These are phyloP conservation scores for Eumeta japonica DNA, from an alignment of 1,140 invertebrate species.

Conservation along the genomic window DNA sequence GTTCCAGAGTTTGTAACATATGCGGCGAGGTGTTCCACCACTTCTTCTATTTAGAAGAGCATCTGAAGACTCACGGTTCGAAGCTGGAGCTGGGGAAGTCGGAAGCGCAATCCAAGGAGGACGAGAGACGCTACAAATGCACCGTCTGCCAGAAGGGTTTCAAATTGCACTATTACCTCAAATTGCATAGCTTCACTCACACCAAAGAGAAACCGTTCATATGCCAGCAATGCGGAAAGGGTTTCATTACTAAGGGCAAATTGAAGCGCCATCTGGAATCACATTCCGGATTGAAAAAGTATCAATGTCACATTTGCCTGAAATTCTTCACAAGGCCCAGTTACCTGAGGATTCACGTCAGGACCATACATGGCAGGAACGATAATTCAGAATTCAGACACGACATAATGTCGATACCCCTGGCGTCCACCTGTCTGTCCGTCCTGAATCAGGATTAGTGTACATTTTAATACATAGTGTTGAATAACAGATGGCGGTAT, in stretches of 20 bases:
- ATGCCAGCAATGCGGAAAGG: conserved; percentile 48
- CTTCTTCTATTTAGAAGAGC: conserved; percentile 58
- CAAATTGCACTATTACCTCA: conserved; percentile 47
- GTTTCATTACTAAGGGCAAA: conserved; percentile 44
- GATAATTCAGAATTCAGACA: too few species aligned
- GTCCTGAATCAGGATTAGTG: too few species aligned
- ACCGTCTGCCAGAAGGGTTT: conserved; percentile 61
- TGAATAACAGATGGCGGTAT: too few species aligned
- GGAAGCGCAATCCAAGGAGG: conserved; percentile 32
- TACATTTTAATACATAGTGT: too few species aligned
- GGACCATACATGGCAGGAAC: conserved; percentile 47
- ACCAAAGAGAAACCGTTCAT: conserved; percentile 47
- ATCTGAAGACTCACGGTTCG: conserved; percentile 57
- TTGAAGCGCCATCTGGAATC: conserved; percentile 48
- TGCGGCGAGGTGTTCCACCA: conserved; percentile 59
- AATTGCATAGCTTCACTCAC: conserved; percentile 44
- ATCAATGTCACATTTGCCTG: conserved; percentile 50
- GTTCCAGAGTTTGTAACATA: conserved; percentile 55
- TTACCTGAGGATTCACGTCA: conserved; percentile 38
- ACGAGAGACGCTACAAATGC: conserved; percentile 57
- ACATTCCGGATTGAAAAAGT: conserved; percentile 47
- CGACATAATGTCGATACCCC: too few species aligned
- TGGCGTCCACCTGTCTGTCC: too few species aligned
- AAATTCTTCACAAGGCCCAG: conserved; percentile 46
- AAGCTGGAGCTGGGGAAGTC: too few species aligned